A percentile compares a stretch with the other conserved stretches of the same genome.
Evolutionary conservation across 2,797 vertebrate genomes (phyloP).

Genomic region (Poecilia wingei): DNA sequence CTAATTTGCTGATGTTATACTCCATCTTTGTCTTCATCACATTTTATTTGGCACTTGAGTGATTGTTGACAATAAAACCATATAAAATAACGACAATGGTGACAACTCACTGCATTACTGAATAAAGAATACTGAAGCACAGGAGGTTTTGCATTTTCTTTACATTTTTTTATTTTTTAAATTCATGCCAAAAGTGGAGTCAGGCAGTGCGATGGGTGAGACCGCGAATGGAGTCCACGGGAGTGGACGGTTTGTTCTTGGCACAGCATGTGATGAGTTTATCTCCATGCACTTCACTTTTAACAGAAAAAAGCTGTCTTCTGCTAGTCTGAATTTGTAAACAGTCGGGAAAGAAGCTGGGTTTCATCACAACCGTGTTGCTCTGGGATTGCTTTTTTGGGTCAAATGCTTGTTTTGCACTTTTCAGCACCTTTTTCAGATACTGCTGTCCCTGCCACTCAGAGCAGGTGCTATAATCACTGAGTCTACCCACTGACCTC

Average conservation of each 20-base stretch:
- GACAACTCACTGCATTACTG: constrained; percentile 73
- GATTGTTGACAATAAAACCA: constrained; percentile 69
- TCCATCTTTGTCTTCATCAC: constrained; percentile 64
- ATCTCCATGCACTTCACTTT: neutral
- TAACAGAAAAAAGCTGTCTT: neutral
- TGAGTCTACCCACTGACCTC: constrained; percentile 22
- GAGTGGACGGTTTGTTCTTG: constrained; percentile 2
- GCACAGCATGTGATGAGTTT: neutral
- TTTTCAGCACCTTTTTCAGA: constrained; percentile 23
- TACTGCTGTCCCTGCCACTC: neutral
- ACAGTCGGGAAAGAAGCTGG: constrained; percentile 1
- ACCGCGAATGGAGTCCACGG: constrained; percentile 1
- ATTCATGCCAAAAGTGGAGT: constrained; percentile 3
- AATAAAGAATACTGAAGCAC: constrained; percentile 84
- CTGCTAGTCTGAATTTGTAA: constrained; percentile 2
- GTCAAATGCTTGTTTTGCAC: neutral
- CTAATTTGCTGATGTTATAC: constrained; percentile 37
- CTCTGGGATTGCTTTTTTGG: neutral
- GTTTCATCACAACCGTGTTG: constrained; percentile 6
- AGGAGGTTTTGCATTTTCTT: constrained; percentile 26
- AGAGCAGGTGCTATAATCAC: constrained; percentile 33
- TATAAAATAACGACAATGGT: constrained; percentile 66
- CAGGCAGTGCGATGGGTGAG: constrained; percentile 21
- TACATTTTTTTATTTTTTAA: constrained; percentile 40
- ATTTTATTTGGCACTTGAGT: constrained; percentile 83